Conservation (phyloP, 1,140 invertebrate species). For the Teleogryllus occipitalis region DNA sequence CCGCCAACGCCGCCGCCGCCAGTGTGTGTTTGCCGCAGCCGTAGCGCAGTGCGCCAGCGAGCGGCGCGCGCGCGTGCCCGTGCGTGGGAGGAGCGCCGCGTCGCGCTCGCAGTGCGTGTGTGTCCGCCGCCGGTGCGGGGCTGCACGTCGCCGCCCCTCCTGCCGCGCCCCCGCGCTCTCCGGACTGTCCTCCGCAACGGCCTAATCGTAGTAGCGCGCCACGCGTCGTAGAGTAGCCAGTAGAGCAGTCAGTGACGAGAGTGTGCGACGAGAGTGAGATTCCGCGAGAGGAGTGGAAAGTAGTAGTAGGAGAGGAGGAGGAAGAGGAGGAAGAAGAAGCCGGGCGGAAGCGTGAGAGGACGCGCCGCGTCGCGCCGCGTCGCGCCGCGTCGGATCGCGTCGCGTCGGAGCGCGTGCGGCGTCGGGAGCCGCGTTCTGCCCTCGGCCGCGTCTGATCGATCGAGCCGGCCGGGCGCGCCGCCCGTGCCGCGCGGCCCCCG, state of each 20-base stretch:
- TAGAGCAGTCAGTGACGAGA: too few relatives aligned
- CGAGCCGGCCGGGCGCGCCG: not conserved
- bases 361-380: too few relatives aligned
- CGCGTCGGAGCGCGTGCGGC: not conserved
- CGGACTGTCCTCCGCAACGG: not conserved
- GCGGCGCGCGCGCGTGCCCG: too few relatives aligned
- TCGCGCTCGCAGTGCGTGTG: not conserved
- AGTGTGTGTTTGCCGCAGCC: not conserved
- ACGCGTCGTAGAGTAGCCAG: too few relatives aligned
- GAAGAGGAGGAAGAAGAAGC: too few relatives aligned
- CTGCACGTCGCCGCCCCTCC: not conserved
- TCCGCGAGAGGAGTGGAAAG: too few relatives aligned
- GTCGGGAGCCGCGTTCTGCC: not conserved
- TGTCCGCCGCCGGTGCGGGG: not conserved
- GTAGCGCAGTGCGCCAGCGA: not conserved
- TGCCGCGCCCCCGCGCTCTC: not conserved
- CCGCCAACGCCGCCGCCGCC: too few relatives aligned
- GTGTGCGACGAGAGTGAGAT: too few relatives aligned
- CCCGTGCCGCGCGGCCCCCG: too few relatives aligned
- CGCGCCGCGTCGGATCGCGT: not conserved
- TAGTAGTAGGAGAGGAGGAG: too few relatives aligned
- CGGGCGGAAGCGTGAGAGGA: not conserved
- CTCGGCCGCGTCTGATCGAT: not conserved
- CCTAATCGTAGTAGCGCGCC: too few relatives aligned
- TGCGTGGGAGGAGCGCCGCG: too few relatives aligned